A percentile compares a stretch with the other conserved stretches of the same genome.
phyloP scores from a whole-genome alignment of 2,113 vertebrate genomes.

The Ranitomeya imitator region DNA sequence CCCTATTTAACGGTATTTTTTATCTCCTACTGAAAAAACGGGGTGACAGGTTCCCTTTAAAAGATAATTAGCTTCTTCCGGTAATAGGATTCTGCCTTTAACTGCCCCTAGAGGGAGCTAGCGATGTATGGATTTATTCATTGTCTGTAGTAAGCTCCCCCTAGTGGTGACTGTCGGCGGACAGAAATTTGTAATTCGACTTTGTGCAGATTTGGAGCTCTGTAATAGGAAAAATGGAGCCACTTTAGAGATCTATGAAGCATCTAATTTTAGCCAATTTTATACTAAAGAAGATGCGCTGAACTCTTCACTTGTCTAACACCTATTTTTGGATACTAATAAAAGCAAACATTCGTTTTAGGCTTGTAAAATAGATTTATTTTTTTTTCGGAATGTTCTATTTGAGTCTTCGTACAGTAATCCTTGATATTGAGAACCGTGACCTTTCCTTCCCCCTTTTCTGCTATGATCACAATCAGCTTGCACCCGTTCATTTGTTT shows the following conservation, averaged over 20 bases:
- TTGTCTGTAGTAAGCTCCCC: no score
- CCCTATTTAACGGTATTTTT: no score
- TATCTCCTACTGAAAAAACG: no score
- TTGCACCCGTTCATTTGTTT: conserved; percentile 41
- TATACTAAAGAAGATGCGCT: not conserved
- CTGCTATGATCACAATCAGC: conserved; percentile 41
- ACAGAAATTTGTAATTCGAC: no score
- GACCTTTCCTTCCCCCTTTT: conserved; percentile 33
- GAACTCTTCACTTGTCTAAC: not conserved
- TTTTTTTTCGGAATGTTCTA: not conserved
- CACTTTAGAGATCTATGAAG: not conserved
- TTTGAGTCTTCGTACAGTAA: conserved; percentile 12
- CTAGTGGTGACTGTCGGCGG: no score
- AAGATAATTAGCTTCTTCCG: no score
- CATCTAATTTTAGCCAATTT: not conserved
- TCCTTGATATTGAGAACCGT: conserved; percentile 14
- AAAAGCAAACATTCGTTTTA: not conserved
- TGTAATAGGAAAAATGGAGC: not conserved
- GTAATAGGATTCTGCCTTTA: no score
- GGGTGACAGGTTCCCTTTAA: no score
- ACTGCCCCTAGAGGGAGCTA: no score
- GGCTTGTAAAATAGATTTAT: not conserved
- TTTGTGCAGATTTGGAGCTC: no score
- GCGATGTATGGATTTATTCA: no score
- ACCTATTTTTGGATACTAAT: not conserved